Conservation (phyloP, 2,113 vertebrate species). For the Trichechus manatus region DNA sequence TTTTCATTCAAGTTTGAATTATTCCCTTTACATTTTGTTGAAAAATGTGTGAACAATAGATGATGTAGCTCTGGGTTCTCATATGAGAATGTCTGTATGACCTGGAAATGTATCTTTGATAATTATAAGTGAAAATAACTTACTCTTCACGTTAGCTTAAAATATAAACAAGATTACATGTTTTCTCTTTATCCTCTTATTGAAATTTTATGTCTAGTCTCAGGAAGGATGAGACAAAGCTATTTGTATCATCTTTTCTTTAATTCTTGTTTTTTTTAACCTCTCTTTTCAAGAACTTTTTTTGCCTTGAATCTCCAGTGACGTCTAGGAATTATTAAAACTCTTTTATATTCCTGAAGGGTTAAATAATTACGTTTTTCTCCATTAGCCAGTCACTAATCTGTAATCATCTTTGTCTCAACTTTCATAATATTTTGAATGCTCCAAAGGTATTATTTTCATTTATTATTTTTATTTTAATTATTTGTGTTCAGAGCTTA, state of each 20-base stretch:
- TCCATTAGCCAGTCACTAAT: background rate
- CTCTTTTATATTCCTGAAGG: background rate
- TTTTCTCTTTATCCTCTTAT: constrained; percentile 36
- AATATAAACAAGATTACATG: constrained; percentile 15
- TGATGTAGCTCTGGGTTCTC: background rate
- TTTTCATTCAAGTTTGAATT: constrained; percentile 18
- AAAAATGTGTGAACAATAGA: constrained; percentile 41
- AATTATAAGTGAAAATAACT: background rate
- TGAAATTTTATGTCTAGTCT: constrained; percentile 22
- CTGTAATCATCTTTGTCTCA: background rate
- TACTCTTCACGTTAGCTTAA: constrained; percentile 17
- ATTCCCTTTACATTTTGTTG: background rate
- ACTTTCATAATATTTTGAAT: background rate
- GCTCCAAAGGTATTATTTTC: background rate
- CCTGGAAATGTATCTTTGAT: background rate
- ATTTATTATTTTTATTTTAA: constrained; percentile 39
- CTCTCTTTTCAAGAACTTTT: background rate
- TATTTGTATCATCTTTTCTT: background rate
- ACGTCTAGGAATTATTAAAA: background rate
- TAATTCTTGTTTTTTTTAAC: background rate
- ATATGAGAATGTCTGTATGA: background rate
- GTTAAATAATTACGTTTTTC: constrained; percentile 44
- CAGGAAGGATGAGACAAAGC: background rate
- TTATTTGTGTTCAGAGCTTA: background rate
- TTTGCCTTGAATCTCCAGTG: background rate